Evolutionary conservation across 2,797 vertebrate species (phyloP).

Genomic region (Emys orbicularis): DNA sequence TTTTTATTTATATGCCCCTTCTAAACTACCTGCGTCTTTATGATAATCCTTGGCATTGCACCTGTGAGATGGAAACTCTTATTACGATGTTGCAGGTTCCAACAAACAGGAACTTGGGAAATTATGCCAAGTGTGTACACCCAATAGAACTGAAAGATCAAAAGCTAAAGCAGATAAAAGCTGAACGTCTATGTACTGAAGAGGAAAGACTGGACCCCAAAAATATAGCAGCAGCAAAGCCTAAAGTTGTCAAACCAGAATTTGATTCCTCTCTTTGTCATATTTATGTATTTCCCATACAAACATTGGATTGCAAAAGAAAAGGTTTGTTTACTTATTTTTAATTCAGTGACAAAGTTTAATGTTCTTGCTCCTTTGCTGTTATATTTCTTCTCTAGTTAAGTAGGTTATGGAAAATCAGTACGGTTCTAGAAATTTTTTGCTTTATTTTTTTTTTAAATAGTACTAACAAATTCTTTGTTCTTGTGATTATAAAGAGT

Average conservation of each 20-base stretch:
- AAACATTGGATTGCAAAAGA: conserved; percentile 90
- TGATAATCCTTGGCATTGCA: conserved; percentile 96
- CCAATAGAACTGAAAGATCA: conserved; percentile 85
- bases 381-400: neutral
- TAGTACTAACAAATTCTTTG: neutral
- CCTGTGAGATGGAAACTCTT: conserved; percentile 91
- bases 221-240: conserved; percentile 62
- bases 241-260: conserved; percentile 72
- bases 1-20: conserved; percentile 88
- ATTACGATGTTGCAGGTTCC: conserved; percentile 92
- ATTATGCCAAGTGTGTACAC: conserved; percentile 90
- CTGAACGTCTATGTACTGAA: conserved; percentile 85
- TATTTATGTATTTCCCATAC: conserved; percentile 90
- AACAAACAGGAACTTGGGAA: conserved; percentile 92
- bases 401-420: neutral
- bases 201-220: conserved; percentile 71
- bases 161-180: conserved; percentile 88
- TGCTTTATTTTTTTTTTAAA: neutral
- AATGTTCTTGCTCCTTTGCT: neutral
- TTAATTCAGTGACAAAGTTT: neutral
- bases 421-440: accelerated
- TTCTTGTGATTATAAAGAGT: neutral
- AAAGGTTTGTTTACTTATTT: conserved; percentile 87
- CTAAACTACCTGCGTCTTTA: conserved; percentile 94
- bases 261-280: conserved; percentile 90